These are phyloP conservation scores for Aethina tumida DNA, from an alignment of 1,140 invertebrate species.

Conservation along the genomic window DNA sequence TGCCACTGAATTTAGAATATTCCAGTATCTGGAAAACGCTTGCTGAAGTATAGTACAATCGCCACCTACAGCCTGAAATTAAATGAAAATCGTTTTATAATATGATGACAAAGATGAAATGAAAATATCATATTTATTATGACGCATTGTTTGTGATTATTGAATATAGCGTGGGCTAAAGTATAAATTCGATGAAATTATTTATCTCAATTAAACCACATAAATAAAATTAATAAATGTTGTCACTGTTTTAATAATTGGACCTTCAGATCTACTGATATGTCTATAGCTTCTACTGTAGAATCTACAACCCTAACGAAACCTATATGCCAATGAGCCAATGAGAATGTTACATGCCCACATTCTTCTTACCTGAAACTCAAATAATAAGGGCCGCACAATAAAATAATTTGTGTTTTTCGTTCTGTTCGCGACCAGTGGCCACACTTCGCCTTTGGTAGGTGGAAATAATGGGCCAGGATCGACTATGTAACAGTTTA, in stretches of 20 bases:
- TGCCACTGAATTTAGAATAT: conserved; percentile 26
- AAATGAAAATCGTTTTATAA: conserved; percentile 10
- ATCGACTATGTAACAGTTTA: conserved; percentile 14
- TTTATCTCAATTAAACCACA: too few species aligned
- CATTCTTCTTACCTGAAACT: conserved; percentile 35
- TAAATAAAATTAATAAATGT: too few species aligned
- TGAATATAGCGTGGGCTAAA: too few species aligned
- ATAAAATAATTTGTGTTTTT: conserved; percentile 31
- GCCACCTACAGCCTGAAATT: conserved; percentile 29
- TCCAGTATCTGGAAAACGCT: conserved; percentile 44
- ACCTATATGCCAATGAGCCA: too few species aligned
- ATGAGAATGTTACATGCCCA: background rate
- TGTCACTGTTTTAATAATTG: too few species aligned
- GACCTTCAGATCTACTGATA: too few species aligned
- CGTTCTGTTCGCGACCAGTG: conserved; percentile 38
- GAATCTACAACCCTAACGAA: too few species aligned
- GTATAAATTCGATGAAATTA: too few species aligned
- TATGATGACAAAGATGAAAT: too few species aligned
- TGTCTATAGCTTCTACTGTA: too few species aligned
- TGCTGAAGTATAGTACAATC: conserved; percentile 46
- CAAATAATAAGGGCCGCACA: conserved; percentile 34
- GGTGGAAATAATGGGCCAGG: conserved; percentile 30
- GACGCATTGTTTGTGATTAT: too few species aligned
- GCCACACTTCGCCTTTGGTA: conserved; percentile 46
- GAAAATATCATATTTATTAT: background rate